A percentile compares a stretch with the other conserved stretches of the same genome.
Evolutionary conservation across 2,113 vertebrate species (phyloP).

Genomic region (Caranx ignobilis): DNA sequence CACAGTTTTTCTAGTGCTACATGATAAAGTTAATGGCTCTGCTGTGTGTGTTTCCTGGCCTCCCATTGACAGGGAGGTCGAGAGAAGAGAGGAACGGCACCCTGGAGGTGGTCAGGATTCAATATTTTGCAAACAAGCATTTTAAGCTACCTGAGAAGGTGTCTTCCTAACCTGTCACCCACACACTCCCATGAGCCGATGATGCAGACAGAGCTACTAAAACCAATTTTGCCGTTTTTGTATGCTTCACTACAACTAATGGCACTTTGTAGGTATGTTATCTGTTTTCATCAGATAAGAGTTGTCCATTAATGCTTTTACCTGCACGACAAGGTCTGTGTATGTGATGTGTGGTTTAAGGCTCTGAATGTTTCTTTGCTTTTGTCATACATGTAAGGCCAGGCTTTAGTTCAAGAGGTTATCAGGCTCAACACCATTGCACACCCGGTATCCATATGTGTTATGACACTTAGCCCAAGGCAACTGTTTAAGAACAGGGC

Average conservation of each 20-base stretch:
- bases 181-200: not conserved
- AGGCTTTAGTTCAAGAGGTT: conserved; percentile 35
- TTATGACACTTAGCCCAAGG: conserved; percentile 25
- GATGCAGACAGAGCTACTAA: not conserved
- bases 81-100: not conserved
- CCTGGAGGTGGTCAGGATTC: not conserved
- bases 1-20: not conserved
- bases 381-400: not conserved
- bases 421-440: conserved; percentile 23
- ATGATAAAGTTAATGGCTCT: conserved; percentile 18
- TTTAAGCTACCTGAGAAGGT: not conserved
- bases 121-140: not conserved
- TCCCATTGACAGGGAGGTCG: not conserved
- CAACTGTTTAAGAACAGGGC: conserved; percentile 21
- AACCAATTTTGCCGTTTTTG: not conserved
- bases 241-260: not conserved
- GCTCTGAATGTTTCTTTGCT: not conserved
- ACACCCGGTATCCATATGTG: conserved; percentile 21
- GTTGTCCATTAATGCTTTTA: not conserved
- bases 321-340: not conserved
- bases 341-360: not conserved
- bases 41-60: not conserved
- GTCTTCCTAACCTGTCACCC: not conserved
- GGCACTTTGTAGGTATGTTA: not conserved
- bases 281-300: not conserved